Percentiles rank a stretch among this genome's conserved stretches.
Evolutionary conservation across 1,140 invertebrate species (phyloP).

Genomic region (Hypothenemus hampei): DNA sequence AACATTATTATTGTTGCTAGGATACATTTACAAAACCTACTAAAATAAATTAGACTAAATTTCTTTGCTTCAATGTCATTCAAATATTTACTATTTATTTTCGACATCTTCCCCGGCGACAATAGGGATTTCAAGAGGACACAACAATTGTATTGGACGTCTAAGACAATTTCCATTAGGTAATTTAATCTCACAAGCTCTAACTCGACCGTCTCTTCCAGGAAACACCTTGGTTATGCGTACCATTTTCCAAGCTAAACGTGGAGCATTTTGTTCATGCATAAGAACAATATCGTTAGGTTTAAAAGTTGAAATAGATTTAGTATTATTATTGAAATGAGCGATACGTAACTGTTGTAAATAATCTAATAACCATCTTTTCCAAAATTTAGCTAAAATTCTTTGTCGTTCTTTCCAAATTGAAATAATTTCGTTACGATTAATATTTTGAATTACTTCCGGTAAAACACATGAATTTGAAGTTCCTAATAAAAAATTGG

Average conservation of each 20-base stretch:
- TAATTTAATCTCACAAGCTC: neutral
- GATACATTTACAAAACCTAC: too few species aligned
- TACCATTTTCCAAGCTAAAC: constrained; percentile 10
- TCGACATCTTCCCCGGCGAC: neutral
- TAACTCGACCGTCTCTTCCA: constrained; percentile 6
- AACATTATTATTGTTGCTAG: too few species aligned
- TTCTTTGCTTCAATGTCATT: too few species aligned
- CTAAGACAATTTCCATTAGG: neutral
- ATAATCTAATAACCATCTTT: neutral
- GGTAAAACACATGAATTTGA: neutral
- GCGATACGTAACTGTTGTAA: constrained; percentile 1
- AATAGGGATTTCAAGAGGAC: neutral
- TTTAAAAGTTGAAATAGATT: neutral
- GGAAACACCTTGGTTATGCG: constrained; percentile 14
- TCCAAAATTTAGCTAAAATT: neutral
- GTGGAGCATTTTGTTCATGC: constrained; percentile 15
- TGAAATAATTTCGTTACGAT: neutral
- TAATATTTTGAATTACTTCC: constrained; percentile 6
- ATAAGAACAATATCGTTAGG: neutral
- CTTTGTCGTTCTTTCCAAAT: neutral
- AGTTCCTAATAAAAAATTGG: constrained; percentile 21
- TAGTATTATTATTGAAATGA: neutral
- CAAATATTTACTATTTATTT: neutral
- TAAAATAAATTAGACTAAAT: too few species aligned
- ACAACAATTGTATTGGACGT: neutral